phyloP scores from a whole-genome alignment of 1,140 invertebrate species.

The Papilio machaon region DNA sequence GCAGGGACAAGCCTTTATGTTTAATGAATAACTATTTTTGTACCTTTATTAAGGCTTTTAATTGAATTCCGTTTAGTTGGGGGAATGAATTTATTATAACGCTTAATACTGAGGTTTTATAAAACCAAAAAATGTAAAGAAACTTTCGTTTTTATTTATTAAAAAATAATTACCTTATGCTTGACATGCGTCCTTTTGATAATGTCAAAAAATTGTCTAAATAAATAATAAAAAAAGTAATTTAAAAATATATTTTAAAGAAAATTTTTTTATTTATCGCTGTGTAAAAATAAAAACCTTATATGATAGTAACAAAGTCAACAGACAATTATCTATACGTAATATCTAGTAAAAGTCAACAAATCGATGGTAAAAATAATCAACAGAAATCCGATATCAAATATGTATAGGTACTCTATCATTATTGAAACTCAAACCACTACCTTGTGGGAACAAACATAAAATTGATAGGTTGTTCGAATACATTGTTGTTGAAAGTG shows the following conservation, averaged over 20 bases:
- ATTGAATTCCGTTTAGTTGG: constrained; percentile 15
- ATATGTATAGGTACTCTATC: background rate
- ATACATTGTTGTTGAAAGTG: background rate
- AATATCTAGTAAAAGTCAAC: background rate
- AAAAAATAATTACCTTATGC: no score
- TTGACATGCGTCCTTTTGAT: no score
- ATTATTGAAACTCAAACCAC: background rate
- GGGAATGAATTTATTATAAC: background rate
- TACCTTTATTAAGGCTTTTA: constrained; percentile 21
- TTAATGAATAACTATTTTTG: constrained; percentile 35
- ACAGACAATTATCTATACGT: background rate
- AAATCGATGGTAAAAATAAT: constrained; percentile 12
- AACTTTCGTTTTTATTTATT: background rate
- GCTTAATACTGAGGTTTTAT: background rate
- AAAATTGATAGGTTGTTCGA: background rate
- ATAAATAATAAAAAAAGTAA: no score
- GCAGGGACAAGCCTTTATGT: constrained; percentile 37
- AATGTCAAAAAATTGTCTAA: no score
- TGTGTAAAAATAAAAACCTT: no score
- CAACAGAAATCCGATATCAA: background rate
- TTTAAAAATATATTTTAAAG: no score
- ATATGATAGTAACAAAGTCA: background rate
- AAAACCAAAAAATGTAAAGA: background rate
- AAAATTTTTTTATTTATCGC: no score
- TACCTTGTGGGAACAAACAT: constrained; percentile 11